Evolutionary conservation across 1,140 invertebrate species (phyloP), one percentile per base, ranked within the genome.

Genomic region (Lepidostoma basale): DNA sequence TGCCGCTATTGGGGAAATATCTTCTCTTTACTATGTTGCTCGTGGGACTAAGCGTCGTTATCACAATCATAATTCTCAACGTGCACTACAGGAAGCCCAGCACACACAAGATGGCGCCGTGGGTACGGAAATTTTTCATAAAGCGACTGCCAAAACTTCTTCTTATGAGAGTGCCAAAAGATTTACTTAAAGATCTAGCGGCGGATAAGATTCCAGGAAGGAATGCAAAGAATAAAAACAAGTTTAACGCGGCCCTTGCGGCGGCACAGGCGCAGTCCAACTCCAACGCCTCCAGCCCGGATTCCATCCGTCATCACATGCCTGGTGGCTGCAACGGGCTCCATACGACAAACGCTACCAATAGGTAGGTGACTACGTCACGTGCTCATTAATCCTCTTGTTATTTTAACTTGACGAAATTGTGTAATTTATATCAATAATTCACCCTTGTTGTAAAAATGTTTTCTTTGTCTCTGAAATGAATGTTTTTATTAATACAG

Each of bases 31-130:
- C 98, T 1, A 98, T 99, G 96, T 87, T 99, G 39, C 85, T 99
- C 20, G 97, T 99, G 1, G 97, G 93, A 0, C 80, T 98, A 6
- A 99, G 97, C 18, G 97, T 99, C 39, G 89, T 98, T 14, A 93
- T 98, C 70, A 99, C 98, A 18, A 98, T 99, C 72, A 89, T 98
- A 63, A 97, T 99, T 74, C 84, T 99, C 22, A 99, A 99, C 79
- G 92, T 99, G n/a, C 98, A 99, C 78, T 99, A 98, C 78, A 92
- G 98, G 1, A 98, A 98, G 76, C 97, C 98, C 2, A 96, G 95
- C 72, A 99, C 98, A 0, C 97, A 99, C 79, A 93, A 93, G 80
- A 98, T 98, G 94, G 89, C 93, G 0, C 92, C 92, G 0, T 97
- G 95, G 94, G 90, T 97, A 5, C 83, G 94, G 44, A 88, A 87